Conservation (phyloP, 2,888 invertebrate species). For the Xestobium rufovillosum region DNA sequence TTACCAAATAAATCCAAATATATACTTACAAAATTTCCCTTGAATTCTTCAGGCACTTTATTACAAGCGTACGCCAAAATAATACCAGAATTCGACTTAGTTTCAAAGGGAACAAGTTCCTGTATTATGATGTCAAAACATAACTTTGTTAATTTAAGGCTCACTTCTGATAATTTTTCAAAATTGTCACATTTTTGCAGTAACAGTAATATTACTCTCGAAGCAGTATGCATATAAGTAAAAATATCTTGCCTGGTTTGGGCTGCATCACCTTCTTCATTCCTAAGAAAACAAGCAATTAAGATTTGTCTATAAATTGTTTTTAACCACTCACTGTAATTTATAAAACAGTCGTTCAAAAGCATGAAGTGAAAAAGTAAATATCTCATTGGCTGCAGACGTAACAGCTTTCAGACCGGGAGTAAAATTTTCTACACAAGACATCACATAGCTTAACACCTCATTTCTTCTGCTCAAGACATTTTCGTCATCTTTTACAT, state of each 20-base stretch:
- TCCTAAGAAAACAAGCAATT: too few relatives aligned
- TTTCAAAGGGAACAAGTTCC: conserved; percentile 55
- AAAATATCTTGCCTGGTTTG: too few relatives aligned
- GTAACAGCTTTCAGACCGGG: not conserved
- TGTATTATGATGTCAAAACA: conserved; percentile 34
- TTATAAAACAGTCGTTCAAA: too few relatives aligned
- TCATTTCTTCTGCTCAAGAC: not conserved
- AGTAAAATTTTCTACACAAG: not conserved
- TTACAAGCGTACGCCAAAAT: conserved; percentile 47
- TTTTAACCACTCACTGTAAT: too few relatives aligned
- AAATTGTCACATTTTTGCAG: conserved; percentile 36
- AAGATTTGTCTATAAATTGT: too few relatives aligned
- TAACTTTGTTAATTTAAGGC: conserved; percentile 19
- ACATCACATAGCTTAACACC: not conserved
- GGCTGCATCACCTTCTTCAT: too few relatives aligned
- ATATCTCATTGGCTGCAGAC: not conserved
- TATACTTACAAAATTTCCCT: conserved; percentile 1
- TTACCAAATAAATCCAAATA: too few relatives aligned
- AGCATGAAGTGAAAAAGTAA: not conserved
- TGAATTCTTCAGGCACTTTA: conserved; percentile 35
- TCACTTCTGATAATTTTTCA: conserved; percentile 14
- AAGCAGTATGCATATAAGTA: conserved; percentile 42
- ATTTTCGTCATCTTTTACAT: not conserved
- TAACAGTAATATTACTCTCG: conserved; percentile 40
- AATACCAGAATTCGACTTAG: conserved; percentile 56